Conservation (phyloP, 2,888 invertebrate genomes). For the Cactoblastis cactorum region DNA sequence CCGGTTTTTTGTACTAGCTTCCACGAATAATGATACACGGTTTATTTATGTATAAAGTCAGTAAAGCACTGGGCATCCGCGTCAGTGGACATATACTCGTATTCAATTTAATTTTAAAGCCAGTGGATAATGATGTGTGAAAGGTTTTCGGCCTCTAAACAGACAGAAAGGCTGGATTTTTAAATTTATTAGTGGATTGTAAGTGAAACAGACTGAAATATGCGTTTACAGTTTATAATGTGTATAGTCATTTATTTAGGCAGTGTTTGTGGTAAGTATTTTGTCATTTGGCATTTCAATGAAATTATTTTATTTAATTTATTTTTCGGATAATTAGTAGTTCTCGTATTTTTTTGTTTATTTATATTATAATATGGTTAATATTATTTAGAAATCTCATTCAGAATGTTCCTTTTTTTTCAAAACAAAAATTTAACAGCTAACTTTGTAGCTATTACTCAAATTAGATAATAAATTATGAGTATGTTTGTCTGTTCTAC, state of each 20-base stretch:
- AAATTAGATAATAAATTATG: no score
- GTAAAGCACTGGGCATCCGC: slow-evolving; percentile 8
- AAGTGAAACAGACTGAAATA: background rate
- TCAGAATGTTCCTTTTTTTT: no score
- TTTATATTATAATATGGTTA: no score
- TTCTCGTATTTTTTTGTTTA: no score
- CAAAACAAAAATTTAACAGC: no score
- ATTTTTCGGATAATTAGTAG: background rate
- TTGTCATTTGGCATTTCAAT: background rate
- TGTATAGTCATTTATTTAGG: slow-evolving; percentile 9
- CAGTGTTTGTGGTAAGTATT: slow-evolving; percentile 11
- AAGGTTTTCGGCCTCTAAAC: background rate
- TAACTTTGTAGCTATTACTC: no score
- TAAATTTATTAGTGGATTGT: background rate
- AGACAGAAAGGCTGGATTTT: background rate
- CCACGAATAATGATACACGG: slow-evolving; percentile 16
- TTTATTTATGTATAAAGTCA: slow-evolving; percentile 5
- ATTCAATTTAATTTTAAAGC: background rate
- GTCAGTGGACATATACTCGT: background rate
- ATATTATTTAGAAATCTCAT: no score
- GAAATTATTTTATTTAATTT: background rate
- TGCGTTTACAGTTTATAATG: slow-evolving; percentile 8
- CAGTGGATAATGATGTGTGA: background rate
- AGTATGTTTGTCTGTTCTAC: no score
- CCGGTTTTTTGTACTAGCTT: slow-evolving; percentile 13